Conservation (phyloP, 37 sponge, comb jelly and placozoan species). For the Halichondria panicea region DNA sequence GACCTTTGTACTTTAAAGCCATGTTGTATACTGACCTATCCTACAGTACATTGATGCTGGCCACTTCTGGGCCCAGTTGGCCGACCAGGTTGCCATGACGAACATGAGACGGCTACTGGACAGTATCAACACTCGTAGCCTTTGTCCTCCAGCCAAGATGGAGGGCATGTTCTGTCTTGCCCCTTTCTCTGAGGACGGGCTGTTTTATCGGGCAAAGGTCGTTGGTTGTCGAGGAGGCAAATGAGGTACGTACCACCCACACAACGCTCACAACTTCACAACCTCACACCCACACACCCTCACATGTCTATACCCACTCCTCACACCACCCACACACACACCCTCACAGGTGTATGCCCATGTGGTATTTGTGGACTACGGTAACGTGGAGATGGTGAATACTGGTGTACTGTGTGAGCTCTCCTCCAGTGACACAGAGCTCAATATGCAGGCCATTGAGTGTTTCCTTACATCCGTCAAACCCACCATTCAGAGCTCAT, state of each 20-base stretch:
- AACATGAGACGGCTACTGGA: constrained; percentile 39
- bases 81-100: constrained; percentile 4
- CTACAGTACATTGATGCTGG: constrained; percentile 66
- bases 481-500: constrained; percentile 37
- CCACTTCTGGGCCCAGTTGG: constrained; percentile 86
- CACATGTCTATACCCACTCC: neutral
- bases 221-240: neutral
- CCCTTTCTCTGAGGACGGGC: constrained; percentile 58
- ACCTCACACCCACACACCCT: no score
- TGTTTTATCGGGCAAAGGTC: constrained; percentile 72
- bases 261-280: no score
- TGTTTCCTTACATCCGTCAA: constrained; percentile 70
- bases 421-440: constrained; percentile 10
- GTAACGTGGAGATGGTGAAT: constrained; percentile 69
- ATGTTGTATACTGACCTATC: neutral
- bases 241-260: no score
- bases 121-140: constrained; percentile 23
- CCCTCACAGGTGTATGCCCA: constrained; percentile 5
- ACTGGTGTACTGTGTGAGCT: constrained; percentile 47
- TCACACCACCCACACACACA: neutral
- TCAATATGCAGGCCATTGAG: constrained; percentile 76
- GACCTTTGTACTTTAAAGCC: no score
- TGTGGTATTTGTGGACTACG: constrained; percentile 89
- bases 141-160: constrained; percentile 12
- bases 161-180: constrained; percentile 77